Evolutionary conservation across 2,113 vertebrate species (phyloP).

Genomic region (Chamaetylas fuelleborni): DNA sequence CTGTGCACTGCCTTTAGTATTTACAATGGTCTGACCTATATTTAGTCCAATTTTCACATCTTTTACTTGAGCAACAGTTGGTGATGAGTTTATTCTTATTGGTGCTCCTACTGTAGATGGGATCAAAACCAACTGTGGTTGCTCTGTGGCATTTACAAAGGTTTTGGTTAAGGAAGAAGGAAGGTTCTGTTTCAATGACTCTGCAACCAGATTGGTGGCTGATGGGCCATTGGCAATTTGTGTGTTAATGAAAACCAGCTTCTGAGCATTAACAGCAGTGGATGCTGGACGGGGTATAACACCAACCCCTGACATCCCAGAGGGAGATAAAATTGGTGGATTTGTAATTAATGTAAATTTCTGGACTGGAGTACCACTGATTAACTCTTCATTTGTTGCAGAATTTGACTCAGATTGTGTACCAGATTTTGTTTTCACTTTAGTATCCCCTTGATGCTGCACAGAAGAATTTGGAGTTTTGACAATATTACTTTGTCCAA

Average conservation of each 20-base stretch:
- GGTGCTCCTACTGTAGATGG: constrained; percentile 73
- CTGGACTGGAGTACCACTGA: constrained; percentile 69
- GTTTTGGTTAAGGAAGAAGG: constrained; percentile 64
- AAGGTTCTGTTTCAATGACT: constrained; percentile 68
- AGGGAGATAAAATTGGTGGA: constrained; percentile 72
- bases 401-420: constrained; percentile 57
- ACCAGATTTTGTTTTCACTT: constrained; percentile 47
- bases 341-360: constrained; percentile 85
- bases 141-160: constrained; percentile 71
- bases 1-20: constrained; percentile 69
- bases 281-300: constrained; percentile 66
- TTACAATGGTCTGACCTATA: constrained; percentile 77
- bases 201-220: constrained; percentile 52
- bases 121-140: constrained; percentile 76
- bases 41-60: constrained; percentile 83
- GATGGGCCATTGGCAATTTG: constrained; percentile 67
- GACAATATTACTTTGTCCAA: constrained; percentile 51
- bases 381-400: constrained; percentile 57
- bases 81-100: constrained; percentile 72
- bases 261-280: constrained; percentile 70
- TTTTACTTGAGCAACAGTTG: constrained; percentile 80
- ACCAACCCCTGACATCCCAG: constrained; percentile 65
- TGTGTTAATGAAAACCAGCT: constrained; percentile 85
- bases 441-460: constrained; percentile 59
- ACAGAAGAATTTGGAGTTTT: constrained; percentile 52